Evolutionary conservation across 2,113 vertebrate species (phyloP), one percentile per base, ranked within the genome.

Genomic region (Salvelinus fontinalis): DNA sequence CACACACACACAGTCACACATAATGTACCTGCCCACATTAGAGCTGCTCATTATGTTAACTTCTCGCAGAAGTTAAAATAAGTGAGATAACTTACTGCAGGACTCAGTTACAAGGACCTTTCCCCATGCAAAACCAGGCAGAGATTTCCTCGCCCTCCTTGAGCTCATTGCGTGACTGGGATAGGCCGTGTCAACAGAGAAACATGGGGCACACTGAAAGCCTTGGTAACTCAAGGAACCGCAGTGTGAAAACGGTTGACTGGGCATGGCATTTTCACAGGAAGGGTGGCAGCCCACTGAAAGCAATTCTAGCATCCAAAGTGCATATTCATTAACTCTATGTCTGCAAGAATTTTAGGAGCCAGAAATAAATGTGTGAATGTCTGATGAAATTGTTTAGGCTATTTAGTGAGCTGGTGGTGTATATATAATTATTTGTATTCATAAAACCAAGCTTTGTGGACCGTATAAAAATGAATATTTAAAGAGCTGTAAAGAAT

Each of bases 161-260:
- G 73, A 83, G 82, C 73, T 83, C 78, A 44, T 90, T 85, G 88
- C 84, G 83, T 90, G 92, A 88, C 90, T 89, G 75, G 79, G 73
- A 84, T 81, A 85, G 70, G 81, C 82, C 77, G 85, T 85, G 86
- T 89, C 87, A 90, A 85, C 80, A 70, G 80, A 79, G 78, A 90
- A 87, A 91, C 87, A 86, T 77, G 75, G 86, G 90, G 83, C 91
- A 86, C 82, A 85, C 77, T 6, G 73, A 78, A 74, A 84, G 88
- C 85, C 85, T 80, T 67, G 91, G 87, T 85, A 90, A 76, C 79
- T 44, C 49, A 51, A 51, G 2, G 49, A 87, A 75, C 77, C 75
- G 81, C 78, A 18, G 22, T 79, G 82, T 73, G 48, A 75, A 73
- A 75, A 84, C 81, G 81, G 81, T 84, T 90, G 89, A 92, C 88